Evolutionary conservation across 2,797 vertebrate genomes (phyloP).

Genomic region (Oophaga sylvatica): DNA sequence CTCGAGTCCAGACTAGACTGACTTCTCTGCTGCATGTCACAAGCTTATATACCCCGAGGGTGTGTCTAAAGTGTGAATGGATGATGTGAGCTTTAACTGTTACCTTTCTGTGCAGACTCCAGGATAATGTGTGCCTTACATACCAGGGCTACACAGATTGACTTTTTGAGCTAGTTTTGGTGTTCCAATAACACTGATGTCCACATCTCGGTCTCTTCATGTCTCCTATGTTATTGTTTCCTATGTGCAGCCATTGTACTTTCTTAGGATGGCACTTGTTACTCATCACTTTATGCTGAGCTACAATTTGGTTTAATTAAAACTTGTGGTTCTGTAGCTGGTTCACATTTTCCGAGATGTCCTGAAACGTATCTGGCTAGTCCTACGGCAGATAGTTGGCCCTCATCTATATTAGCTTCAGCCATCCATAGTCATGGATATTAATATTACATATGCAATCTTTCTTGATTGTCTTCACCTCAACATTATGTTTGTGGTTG

Average conservation of each 20-base stretch:
- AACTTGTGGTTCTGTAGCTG: not conserved
- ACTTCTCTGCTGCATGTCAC: too few relatives aligned
- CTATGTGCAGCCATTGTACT: not conserved
- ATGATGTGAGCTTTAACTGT: too few relatives aligned
- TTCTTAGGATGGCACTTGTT: not conserved
- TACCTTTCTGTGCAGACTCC: too few relatives aligned
- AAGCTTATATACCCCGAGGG: too few relatives aligned
- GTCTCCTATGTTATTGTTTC: not conserved
- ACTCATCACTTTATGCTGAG: not conserved
- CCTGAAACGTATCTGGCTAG: not conserved
- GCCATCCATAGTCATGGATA: not conserved
- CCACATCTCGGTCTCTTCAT: not conserved
- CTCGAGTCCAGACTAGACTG: too few relatives aligned
- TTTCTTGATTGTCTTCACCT: not conserved
- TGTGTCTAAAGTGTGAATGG: too few relatives aligned
- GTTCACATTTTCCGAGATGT: not conserved
- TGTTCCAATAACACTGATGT: not conserved
- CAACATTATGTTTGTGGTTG: not conserved
- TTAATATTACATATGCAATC: not conserved
- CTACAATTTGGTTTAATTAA: not conserved
- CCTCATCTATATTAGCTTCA: not conserved
- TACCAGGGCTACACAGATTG: too few relatives aligned
- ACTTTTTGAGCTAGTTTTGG: not conserved
- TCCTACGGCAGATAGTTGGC: not conserved
- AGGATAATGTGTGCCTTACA: too few relatives aligned